Percentiles rank a stretch among this genome's conserved stretches.
Evolutionary conservation across 2,888 invertebrate genomes (phyloP).

Genomic region (Euzetes globulus): DNA sequence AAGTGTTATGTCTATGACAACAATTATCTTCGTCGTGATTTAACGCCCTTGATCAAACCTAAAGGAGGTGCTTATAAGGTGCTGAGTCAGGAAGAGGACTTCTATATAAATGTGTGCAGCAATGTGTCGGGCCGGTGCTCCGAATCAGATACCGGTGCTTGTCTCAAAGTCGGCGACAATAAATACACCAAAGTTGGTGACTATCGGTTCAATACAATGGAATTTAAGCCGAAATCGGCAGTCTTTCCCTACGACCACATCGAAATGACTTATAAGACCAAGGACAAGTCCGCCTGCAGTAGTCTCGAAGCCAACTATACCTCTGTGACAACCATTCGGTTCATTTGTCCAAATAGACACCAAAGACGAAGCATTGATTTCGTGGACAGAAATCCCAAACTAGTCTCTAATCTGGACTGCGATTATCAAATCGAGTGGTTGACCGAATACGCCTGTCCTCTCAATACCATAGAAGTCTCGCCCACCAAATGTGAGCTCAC

Average conservation of each 20-base stretch:
- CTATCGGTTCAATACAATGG: slow-evolving; percentile 5
- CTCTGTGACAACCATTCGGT: slow-evolving; percentile 25
- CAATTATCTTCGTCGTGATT: slow-evolving; percentile 44
- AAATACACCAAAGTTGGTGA: not conserved
- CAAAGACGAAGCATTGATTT: not conserved
- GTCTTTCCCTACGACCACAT: not conserved
- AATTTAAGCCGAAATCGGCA: not conserved
- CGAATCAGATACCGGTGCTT: not conserved
- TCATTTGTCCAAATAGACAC: slow-evolving; percentile 21
- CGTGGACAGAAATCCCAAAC: slow-evolving; percentile 34
- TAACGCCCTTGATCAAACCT: slow-evolving; percentile 45
- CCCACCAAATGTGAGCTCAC: slow-evolving; percentile 44
- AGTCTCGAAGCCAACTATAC: not conserved
- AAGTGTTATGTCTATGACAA: slow-evolving; percentile 46
- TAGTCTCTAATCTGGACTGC: slow-evolving; percentile 42
- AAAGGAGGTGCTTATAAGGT: slow-evolving; percentile 45
- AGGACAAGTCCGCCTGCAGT: not conserved
- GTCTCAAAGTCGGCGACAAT: not conserved
- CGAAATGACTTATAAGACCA: slow-evolving; percentile 29
- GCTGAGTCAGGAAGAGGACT: slow-evolving; percentile 40
- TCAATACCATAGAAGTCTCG: slow-evolving; percentile 41
- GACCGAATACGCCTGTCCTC: slow-evolving; percentile 47
- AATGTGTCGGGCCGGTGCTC: slow-evolving; percentile 37
- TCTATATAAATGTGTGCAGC: slow-evolving; percentile 47
- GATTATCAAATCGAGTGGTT: slow-evolving; percentile 46